Conservation (phyloP, 1,140 invertebrate genomes). For the Drosophila tropicalis region DNA sequence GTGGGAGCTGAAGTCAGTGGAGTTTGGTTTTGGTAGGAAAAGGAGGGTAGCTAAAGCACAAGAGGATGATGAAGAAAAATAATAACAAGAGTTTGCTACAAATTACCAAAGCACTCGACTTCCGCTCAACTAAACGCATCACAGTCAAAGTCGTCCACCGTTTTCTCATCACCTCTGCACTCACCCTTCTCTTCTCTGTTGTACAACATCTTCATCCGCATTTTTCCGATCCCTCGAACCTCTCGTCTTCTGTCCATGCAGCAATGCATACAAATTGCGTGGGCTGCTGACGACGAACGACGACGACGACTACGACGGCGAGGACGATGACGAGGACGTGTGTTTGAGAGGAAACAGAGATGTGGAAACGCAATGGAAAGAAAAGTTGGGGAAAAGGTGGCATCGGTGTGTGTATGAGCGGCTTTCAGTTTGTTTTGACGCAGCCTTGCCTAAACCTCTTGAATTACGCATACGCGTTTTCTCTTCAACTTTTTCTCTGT, state of each 20-base stretch:
- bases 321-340: neutral
- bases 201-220: no score
- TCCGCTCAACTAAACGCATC: conserved; percentile 76
- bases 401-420: neutral
- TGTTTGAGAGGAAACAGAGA: conserved; percentile 1
- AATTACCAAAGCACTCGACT: conserved; percentile 77
- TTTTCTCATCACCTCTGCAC: conserved; percentile 22
- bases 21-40: neutral
- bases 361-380: neutral
- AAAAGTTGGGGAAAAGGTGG: conserved; percentile 3
- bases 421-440: conserved; percentile 57
- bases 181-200: neutral
- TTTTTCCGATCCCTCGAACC: no score
- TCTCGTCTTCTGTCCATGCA: neutral
- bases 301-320: neutral
- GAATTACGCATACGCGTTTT: conserved; percentile 67
- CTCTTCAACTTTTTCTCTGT: neutral
- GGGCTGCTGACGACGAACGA: neutral
- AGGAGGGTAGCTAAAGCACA: neutral
- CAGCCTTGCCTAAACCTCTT: conserved; percentile 19
- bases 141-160: conserved; percentile 43
- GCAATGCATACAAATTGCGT: conserved; percentile 43
- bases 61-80: conserved; percentile 17
- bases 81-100: conserved; percentile 58
- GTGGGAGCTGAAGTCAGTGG: neutral